phyloP scores from a whole-genome alignment of 2,888 invertebrate species.

The Tinea semifulvella region DNA sequence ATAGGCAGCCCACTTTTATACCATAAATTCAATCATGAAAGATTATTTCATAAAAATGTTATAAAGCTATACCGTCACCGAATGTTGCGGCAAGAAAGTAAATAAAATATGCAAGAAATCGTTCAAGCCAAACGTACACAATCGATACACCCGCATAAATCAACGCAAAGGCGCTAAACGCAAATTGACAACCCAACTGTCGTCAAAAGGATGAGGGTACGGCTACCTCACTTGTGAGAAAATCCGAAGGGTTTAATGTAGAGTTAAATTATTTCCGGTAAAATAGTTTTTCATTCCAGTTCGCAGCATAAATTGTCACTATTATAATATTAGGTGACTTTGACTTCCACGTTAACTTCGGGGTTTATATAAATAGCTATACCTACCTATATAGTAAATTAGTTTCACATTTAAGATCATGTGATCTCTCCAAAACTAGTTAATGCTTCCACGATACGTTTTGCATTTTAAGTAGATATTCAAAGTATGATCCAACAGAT shows the following conservation, averaged over 20 bases:
- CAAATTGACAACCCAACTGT: constrained; percentile 44
- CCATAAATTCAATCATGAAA: too few species aligned
- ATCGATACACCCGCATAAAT: constrained; percentile 37
- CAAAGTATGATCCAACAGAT: constrained; percentile 5
- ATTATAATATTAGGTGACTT: background rate
- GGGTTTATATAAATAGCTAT: too few species aligned
- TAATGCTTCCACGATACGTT: constrained; percentile 7
- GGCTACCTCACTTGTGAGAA: constrained; percentile 24
- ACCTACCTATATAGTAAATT: too few species aligned
- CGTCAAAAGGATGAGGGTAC: constrained; percentile 32
- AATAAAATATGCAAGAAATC: constrained; percentile 13
- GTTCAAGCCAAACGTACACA: constrained; percentile 23
- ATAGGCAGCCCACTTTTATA: too few species aligned
- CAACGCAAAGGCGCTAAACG: constrained; percentile 36
- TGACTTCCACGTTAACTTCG: too few species aligned
- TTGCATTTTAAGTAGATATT: constrained; percentile 10
- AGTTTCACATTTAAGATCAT: constrained; percentile 5
- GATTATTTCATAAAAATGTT: too few species aligned
- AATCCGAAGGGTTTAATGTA: constrained; percentile 23
- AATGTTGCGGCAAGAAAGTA: too few species aligned
- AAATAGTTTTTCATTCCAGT: constrained; percentile 11
- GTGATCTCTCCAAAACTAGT: constrained; percentile 1
- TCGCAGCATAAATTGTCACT: constrained; percentile 4
- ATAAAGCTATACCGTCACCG: too few species aligned
- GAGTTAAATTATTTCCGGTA: constrained; percentile 12